Conservation (phyloP, 2,113 vertebrate genomes). For the Podocnemis expansa region DNA sequence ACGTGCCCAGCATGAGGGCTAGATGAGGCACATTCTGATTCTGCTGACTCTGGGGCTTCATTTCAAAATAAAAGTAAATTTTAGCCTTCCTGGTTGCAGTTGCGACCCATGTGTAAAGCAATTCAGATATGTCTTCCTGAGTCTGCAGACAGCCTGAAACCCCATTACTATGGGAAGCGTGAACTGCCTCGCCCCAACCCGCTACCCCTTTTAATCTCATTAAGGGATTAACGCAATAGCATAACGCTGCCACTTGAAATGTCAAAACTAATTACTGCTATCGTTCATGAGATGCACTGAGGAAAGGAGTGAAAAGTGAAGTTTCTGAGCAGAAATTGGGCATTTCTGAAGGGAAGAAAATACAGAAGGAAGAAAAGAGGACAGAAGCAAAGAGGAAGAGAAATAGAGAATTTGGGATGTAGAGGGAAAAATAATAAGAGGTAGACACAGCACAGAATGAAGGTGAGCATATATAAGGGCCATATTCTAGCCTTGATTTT, state of each 20-base stretch:
- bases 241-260: neutral
- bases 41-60: rapidly evolving
- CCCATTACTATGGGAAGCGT: neutral
- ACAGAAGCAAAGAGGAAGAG: too few species aligned
- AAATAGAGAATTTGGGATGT: too few species aligned
- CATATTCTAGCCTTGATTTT: neutral
- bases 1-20: neutral
- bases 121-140: neutral
- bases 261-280: neutral
- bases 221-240: neutral
- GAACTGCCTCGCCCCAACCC: neutral
- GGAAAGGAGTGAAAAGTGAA: neutral
- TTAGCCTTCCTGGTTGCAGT: neutral
- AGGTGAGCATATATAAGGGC: neutral
- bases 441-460: neutral
- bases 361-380: neutral
- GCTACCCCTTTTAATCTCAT: neutral
- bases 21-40: rapidly evolving
- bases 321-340: neutral
- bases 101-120: neutral
- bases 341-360: neutral
- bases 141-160: neutral
- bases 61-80: neutral
- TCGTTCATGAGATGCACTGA: neutral
- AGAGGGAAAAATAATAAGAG: neutral